Percentiles rank a stretch among this genome's conserved stretches.
phyloP scores from a whole-genome alignment of 37 sponge, comb jelly and placozoan species.

The Crambe crambe region DNA sequence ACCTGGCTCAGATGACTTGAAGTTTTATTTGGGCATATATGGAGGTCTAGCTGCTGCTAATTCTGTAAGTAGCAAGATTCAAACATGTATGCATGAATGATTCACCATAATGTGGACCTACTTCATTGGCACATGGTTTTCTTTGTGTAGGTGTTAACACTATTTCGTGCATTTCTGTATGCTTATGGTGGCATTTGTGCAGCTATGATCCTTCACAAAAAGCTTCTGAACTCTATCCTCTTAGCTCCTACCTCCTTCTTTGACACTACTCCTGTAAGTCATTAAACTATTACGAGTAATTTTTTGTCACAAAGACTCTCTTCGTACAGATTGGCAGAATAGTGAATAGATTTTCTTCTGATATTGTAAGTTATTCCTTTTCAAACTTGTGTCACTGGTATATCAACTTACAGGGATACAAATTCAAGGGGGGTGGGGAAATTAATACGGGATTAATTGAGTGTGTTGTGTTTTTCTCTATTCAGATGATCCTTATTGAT shows the following conservation, averaged over 20 bases:
- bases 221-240: conserved; percentile 71
- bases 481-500: background rate
- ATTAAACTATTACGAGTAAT: too few species aligned
- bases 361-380: conserved; percentile 79
- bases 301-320: background rate
- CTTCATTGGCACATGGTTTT: background rate
- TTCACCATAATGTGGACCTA: background rate
- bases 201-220: conserved; percentile 76
- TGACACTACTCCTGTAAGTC: conserved; percentile 91
- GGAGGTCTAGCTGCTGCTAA: conserved; percentile 87
- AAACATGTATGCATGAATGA: background rate
- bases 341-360: conserved; percentile 92
- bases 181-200: conserved; percentile 97
- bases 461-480: too few species aligned
- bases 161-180: conserved; percentile 91
- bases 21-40: conserved; percentile 89
- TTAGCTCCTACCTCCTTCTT: conserved; percentile 86
- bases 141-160: conserved; percentile 76
- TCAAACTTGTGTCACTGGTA: too few species aligned
- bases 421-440: too few species aligned
- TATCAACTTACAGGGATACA: too few species aligned
- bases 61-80: conserved; percentile 52
- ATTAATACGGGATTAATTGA: too few species aligned
- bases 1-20: conserved; percentile 39
- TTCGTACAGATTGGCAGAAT: conserved; percentile 79